Base-by-base conservation (phyloP, 2,113 vertebrate genomes). In the Phalacrocorax aristotelis region DNA sequence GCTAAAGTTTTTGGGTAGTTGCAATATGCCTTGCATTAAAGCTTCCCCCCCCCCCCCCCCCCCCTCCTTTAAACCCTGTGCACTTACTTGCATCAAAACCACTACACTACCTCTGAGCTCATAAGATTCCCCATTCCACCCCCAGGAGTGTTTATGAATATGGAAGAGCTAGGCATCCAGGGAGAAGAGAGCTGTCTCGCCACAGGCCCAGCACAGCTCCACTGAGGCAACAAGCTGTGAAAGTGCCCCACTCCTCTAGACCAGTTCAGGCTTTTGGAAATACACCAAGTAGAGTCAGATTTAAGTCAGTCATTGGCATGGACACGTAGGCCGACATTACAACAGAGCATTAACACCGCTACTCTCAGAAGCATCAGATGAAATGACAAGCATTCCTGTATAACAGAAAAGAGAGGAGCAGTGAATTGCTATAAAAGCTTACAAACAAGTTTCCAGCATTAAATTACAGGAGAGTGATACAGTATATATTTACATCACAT, bases 111-210 rank as follows among this genome's bases (percentile, higher is more conserved):
- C 27, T 75, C 34, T 12, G n/a, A 83, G 29, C 9, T 89, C 44
- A 87, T 29, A 27, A 18, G 64, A 71, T 44, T 79, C 62, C 26
- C 1, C 5, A 27, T 62, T 75, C 16, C 9, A 18, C 12, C 44
- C 15, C 4, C 10, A 90, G 1, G 1, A 54, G 3, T 14, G 16
- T 13, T 70, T 51, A 62, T 26, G 34, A 57, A 72, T 26, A 22
- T 4, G 3, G 17, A 60, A 6, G 22, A 75, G 27, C 17, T 2
- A 0, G 68, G 13, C 5, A 14, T 11, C 13, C 7, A 8, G 5
- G 9, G 4, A 61, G 26, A 62, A 55, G 36, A 55, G 17, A 87
- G 3, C 16, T 78, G 19, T 55, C 15, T 87, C 38, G 30, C 17
- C n/a, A 51, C 16, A 81, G 8, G 17, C 27, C 32, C 40, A 66